Base-by-base conservation (phyloP, 2,888 invertebrate species). In the Rhagophthalmus giganteus region DNA sequence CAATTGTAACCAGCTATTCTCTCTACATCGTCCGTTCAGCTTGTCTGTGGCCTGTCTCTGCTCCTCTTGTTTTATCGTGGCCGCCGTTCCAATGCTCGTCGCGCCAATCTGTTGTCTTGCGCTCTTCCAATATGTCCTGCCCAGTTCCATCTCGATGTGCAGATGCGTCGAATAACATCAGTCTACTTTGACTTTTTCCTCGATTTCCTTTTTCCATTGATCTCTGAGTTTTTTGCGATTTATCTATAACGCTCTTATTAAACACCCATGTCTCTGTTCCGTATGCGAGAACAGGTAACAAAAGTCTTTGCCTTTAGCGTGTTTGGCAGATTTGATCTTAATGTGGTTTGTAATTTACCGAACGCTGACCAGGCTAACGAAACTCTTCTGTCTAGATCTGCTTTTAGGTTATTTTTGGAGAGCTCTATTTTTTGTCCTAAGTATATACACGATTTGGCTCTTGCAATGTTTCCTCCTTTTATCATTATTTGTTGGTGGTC, bases 121-220 rank as follows among this genome's bases (percentile, higher is more conserved):
- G 9, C 37, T 44, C 49, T 35, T 26, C 30, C 31, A 9, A 42
- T 28, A 20, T 50, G 42, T 16, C 35, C 42, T 11, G 41, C 42
- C 31, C 30, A 44, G 10, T 39, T 27, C 33, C 39, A 45, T 15
- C 39, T 38, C 24, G 33, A n/a, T 5, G 2, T 32, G 20, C 33
- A 25, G n/a, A 39, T 35, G 2, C 27, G 13, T 5, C 25, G 7
- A 8, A 34, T 14, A 2, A 32, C 28, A 14, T 51, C 45, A 30
- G 15, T 20, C 8, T 24, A 35, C 24, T 42, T 27, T 34, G 50
- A 28, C 15, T 15, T 42, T 2, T 50, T 9, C 3, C 30, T 10
- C 7, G 13, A 12, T 13, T 4, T 30, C 30, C 13, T 2, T 11
- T 8, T 11, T 30, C 30, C 2, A 30, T 11, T 10, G 30, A 8